Percentiles rank a stretch among this genome's conserved stretches.
phyloP scores from a whole-genome alignment of 1,140 invertebrate species.

The Campoletis sonorensis region DNA sequence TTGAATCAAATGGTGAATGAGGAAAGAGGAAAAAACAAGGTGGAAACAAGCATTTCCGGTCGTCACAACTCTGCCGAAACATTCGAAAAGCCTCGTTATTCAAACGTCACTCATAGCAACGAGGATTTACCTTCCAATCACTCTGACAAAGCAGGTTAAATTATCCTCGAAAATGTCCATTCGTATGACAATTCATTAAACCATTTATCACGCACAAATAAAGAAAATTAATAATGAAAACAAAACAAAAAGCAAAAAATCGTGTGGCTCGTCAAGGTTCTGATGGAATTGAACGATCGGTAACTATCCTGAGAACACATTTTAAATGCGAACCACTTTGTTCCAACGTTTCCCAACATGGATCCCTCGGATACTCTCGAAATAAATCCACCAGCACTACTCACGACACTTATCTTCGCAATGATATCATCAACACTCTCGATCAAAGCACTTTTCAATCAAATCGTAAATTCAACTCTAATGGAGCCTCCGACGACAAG shows the following conservation, averaged over 20 bases:
- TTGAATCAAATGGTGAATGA: background rate
- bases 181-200: background rate
- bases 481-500: slow-evolving; percentile 65
- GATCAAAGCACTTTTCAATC: slow-evolving; percentile 48
- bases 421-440: slow-evolving; percentile 54
- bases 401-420: background rate
- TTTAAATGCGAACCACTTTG: slow-evolving; percentile 40
- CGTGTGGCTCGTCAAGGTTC: slow-evolving; percentile 17
- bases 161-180: background rate
- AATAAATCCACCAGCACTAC: background rate
- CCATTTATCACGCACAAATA: background rate
- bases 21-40: background rate
- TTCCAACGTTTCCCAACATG: background rate
- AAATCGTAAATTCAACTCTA: slow-evolving; percentile 48
- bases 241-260: background rate
- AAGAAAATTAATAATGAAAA: background rate
- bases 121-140: slow-evolving; percentile 35
- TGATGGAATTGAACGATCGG: slow-evolving; percentile 33
- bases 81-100: slow-evolving; percentile 56
- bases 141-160: slow-evolving; percentile 48
- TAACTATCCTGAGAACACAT: slow-evolving; percentile 53
- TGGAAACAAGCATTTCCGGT: background rate
- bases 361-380: no score
- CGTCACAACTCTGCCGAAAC: slow-evolving; percentile 43
- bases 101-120: background rate